Base-by-base conservation (phyloP, 2,797 vertebrate genomes). In the Botia almorhae region DNA sequence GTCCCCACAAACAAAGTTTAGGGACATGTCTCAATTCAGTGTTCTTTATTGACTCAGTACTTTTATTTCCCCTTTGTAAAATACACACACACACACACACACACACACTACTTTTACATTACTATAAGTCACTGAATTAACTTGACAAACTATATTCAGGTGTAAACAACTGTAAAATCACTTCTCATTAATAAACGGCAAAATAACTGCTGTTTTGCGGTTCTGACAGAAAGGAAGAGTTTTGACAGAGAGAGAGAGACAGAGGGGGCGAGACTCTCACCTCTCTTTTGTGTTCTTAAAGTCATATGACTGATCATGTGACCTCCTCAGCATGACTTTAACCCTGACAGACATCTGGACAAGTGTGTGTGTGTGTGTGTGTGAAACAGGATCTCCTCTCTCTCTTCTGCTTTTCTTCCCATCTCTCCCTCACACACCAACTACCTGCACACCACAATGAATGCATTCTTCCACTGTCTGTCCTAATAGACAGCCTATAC, bases 401-500 rank as follows among this genome's bases (percentile, higher is more conserved):
- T 86, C 83, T 82, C 82, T 83, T 86, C 82, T 84, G 82, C 82
- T 83, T 85, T 85, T 83, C 78, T 81, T 85, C 71, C 82, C 75
- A 75, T 81, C 75, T 76, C 29, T 82, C 73, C 53, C 69, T 67
- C 55, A 88, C 90, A 91, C 90, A 92, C 83, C 87, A 90, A 91
- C 94, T 93, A 93, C 91, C 90, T 90, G 89, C 71, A 86, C 89
- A 89, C 85, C 88, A 93, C 93, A 94, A 94, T 92, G 92, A 90
- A 76, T 83, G 85, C 92, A 93, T 93, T 93, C 91, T 93, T 93
- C 88, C 85, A 79, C 80, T 71, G 60, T 64, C 80, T 74, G 53
- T 64, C 61, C 71, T 63, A 36, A 76, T 46, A 76, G 78, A 83
- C 51, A 80, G 73, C 75, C 69, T 56, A 26, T 26, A 63, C 70